A percentile compares a stretch with the other conserved stretches of the same genome.
These are phyloP conservation scores for Procambarus clarkii DNA, from an alignment of 1,140 invertebrate species.

Conservation along the genomic window DNA sequence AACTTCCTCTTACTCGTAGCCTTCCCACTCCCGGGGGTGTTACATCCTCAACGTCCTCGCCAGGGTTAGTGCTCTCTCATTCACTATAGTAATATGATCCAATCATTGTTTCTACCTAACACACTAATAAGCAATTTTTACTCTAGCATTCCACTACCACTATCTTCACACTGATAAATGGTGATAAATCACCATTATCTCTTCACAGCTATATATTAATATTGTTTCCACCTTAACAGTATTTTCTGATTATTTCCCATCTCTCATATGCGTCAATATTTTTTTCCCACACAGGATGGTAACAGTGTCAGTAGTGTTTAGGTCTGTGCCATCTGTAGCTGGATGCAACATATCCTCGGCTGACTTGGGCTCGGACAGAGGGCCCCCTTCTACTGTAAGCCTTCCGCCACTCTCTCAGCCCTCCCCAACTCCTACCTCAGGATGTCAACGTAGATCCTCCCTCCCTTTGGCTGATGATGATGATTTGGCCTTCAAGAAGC, in stretches of 20 bases:
- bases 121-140: not conserved
- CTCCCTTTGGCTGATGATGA: slow-evolving; percentile 16
- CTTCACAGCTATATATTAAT: too few relatives aligned
- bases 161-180: not conserved
- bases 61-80: slow-evolving; percentile 31
- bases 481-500: slow-evolving; percentile 71
- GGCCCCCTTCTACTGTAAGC: slow-evolving; percentile 50
- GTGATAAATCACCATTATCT: too few relatives aligned
- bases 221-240: not conserved
- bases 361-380: not conserved
- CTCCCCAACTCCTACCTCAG: not conserved
- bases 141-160: not conserved
- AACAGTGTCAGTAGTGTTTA: slow-evolving; percentile 78
- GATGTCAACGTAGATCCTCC: slow-evolving; percentile 7
- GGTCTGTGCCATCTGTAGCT: slow-evolving; percentile 77
- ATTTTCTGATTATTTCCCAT: not conserved
- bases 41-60: slow-evolving; percentile 9
- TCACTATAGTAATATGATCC: not conserved
- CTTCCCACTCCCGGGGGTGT: slow-evolving; percentile 46
- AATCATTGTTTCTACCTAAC: not conserved
- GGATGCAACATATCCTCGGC: slow-evolving; percentile 74
- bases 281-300: slow-evolving; percentile 74
- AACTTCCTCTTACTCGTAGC: slow-evolving; percentile 47
- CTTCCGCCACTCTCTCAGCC: not conserved
- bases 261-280: not conserved